Conservation (phyloP, 2,797 vertebrate species). For the Darevskia mixta region DNA sequence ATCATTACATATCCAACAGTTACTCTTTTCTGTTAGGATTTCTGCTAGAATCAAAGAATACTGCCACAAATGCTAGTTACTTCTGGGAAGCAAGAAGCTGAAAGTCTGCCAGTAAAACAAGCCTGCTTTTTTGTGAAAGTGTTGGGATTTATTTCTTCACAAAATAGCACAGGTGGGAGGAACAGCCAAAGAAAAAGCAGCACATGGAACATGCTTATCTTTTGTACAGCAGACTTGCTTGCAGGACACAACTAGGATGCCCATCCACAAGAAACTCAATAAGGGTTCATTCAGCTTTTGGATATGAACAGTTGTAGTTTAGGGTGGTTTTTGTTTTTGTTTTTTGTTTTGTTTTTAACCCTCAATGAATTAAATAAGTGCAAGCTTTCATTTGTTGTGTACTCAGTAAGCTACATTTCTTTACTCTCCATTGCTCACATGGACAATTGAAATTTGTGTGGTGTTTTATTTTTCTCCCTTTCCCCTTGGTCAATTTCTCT, state of each 20-base stretch:
- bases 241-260: slow-evolving; percentile 5
- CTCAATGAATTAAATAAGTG: slow-evolving; percentile 46
- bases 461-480: slow-evolving; percentile 2
- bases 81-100: slow-evolving; percentile 9
- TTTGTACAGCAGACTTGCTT: slow-evolving; percentile 44
- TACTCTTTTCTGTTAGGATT: neutral
- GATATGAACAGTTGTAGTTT: slow-evolving; percentile 25
- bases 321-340: too few species aligned
- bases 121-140: neutral
- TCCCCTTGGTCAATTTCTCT: slow-evolving; percentile 16
- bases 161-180: slow-evolving; percentile 10
- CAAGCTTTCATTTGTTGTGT: slow-evolving; percentile 28
- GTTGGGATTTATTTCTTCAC: slow-evolving; percentile 32
- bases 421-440: neutral
- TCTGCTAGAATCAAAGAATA: neutral
- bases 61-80: slow-evolving; percentile 15
- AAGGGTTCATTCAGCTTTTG: neutral
- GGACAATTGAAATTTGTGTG: slow-evolving; percentile 37
- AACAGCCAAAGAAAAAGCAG: slow-evolving; percentile 7
- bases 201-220: neutral
- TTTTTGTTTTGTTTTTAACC: too few species aligned
- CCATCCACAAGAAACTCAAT: slow-evolving; percentile 36
- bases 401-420: slow-evolving; percentile 4
- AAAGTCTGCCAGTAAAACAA: slow-evolving; percentile 40
- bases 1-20: neutral